Conservation (phyloP, 2,888 invertebrate genomes). For the Metellina segmentata region DNA sequence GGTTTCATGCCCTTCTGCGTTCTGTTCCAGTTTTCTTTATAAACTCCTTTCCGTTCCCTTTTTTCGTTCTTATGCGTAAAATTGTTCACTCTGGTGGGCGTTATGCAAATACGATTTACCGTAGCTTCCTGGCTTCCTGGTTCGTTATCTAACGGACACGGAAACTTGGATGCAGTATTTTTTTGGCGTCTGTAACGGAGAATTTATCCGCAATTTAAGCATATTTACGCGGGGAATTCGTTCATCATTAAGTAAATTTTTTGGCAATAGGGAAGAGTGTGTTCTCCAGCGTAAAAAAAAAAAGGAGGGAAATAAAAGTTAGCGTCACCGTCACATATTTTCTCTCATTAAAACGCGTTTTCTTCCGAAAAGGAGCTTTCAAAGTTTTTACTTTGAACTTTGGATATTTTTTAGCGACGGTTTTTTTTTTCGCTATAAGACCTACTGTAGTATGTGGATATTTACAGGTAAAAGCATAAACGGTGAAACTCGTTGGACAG, state of each 20-base stretch:
- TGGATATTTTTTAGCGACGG: not conserved
- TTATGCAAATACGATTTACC: conserved; percentile 55
- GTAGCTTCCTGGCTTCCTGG: not conserved
- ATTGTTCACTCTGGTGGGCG: conserved; percentile 18
- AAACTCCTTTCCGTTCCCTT: conserved; percentile 13
- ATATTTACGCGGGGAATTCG: conserved; percentile 25
- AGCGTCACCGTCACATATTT: not conserved
- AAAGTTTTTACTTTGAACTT: not conserved
- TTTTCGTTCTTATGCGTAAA: not conserved
- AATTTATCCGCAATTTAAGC: conserved; percentile 26
- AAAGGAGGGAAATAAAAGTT: not conserved
- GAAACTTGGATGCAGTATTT: conserved; percentile 1
- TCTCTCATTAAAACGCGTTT: not conserved
- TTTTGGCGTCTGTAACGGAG: not conserved
- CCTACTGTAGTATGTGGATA: no score
- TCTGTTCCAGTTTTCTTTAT: conserved; percentile 18
- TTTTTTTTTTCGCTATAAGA: no score
- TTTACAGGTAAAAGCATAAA: no score
- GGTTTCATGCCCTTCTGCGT: not conserved
- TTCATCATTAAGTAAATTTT: conserved; percentile 34
- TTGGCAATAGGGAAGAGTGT: not conserved
- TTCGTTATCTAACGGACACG: conserved; percentile 47
- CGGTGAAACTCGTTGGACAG: no score
- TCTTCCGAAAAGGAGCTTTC: not conserved
- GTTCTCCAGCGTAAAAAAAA: not conserved